These are phyloP conservation scores for Zaprionus ghesquierei DNA, from an alignment of 1,140 invertebrate species.

Conservation along the genomic window DNA sequence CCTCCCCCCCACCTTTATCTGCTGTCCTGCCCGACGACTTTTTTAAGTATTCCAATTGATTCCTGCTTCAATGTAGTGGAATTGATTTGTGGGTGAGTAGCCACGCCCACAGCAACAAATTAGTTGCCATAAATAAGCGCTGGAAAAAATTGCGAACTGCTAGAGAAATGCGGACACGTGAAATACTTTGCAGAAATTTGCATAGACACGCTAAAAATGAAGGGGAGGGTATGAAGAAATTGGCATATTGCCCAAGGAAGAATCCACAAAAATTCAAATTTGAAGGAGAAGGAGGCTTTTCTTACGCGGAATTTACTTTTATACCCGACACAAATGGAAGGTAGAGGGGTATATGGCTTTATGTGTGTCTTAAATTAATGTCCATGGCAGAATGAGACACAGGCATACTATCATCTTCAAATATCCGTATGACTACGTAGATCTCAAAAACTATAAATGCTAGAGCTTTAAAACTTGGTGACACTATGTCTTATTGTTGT, in stretches of 20 bases:
- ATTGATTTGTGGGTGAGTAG: slow-evolving; percentile 72
- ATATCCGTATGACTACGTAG: too few species aligned
- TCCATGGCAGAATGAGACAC: too few species aligned
- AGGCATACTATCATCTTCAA: too few species aligned
- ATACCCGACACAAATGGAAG: background rate
- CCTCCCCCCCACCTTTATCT: background rate
- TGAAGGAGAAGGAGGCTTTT: background rate
- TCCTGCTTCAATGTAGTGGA: slow-evolving; percentile 77
- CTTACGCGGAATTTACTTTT: background rate
- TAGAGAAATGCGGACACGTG: slow-evolving; percentile 44
- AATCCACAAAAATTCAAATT: background rate
- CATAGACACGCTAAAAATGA: background rate
- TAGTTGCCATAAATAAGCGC: slow-evolving; percentile 75
- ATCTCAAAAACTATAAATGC: too few species aligned
- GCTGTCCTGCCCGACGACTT: background rate
- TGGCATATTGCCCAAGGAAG: slow-evolving; percentile 25
- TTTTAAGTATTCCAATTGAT: slow-evolving; percentile 62
- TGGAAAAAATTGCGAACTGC: slow-evolving; percentile 41
- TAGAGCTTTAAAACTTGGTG: too few species aligned
- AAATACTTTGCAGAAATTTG: slow-evolving; percentile 49
- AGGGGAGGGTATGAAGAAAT: background rate
- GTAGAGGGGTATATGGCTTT: background rate
- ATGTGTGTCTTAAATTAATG: background rate
- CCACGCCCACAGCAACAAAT: slow-evolving; percentile 66
- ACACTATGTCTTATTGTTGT: too few species aligned